A percentile compares a stretch with the other conserved stretches of the same genome.
These are phyloP conservation scores for Hemicentrotus pulcherrimus DNA, from an alignment of 35 echinoderm and acorn worm species.

Conservation along the genomic window DNA sequence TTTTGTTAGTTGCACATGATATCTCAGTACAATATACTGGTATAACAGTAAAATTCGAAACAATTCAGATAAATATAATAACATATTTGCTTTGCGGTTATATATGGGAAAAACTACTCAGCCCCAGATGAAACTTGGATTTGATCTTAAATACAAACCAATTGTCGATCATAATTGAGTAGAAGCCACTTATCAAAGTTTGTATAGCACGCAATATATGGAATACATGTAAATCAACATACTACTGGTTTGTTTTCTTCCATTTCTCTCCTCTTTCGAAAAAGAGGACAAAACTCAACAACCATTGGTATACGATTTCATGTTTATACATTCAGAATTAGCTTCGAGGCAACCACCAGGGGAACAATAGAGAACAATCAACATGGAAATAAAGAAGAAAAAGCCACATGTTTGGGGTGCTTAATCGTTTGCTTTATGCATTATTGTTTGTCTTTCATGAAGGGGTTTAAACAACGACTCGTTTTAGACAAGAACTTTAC, in stretches of 20 bases:
- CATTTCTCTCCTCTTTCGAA: not conserved
- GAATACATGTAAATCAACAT: not conserved
- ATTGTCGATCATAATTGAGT: conserved; percentile 12
- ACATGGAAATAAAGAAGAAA: not conserved
- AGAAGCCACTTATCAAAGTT: conserved; percentile 18
- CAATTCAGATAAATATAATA: no score
- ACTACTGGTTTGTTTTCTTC: not conserved
- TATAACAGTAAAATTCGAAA: no score
- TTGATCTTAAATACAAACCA: not conserved
- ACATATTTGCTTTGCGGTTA: no score
- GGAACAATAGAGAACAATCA: conserved; percentile 20
- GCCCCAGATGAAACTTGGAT: not conserved
- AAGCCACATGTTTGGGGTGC: conserved; percentile 19
- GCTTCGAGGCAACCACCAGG: not conserved
- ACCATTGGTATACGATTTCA: conserved; percentile 37
- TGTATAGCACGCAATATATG: not conserved
- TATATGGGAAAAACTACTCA: no score
- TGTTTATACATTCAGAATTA: conserved; percentile 45
- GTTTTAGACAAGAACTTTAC: conserved; percentile 25
- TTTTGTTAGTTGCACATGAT: no score
- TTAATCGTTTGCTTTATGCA: conserved; percentile 23
- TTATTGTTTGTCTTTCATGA: conserved; percentile 30
- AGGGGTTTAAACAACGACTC: not conserved
- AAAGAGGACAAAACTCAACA: conserved; percentile 18
- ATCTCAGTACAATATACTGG: no score